Evolutionary conservation across 2,888 invertebrate species (phyloP).

Genomic region (Pachymerium ferrugineum): DNA sequence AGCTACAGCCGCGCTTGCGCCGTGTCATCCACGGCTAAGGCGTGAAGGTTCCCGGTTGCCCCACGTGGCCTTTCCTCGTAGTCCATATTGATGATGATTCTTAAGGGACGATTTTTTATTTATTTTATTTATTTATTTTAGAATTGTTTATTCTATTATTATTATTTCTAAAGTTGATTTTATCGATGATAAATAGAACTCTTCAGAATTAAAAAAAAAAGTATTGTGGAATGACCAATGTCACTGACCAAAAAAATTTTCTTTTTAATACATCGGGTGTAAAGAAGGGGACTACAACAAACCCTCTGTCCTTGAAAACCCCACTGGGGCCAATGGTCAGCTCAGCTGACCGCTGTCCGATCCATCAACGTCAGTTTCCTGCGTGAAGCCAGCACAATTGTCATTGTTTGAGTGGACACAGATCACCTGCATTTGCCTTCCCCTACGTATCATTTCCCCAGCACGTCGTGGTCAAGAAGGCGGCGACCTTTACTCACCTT

Average conservation of each 20-base stretch:
- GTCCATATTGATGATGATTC: neutral
- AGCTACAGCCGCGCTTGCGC: neutral
- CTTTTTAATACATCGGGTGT: neutral
- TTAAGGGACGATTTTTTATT: neutral
- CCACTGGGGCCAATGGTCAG: neutral
- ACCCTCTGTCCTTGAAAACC: neutral
- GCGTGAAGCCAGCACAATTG: neutral
- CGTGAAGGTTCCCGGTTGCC: neutral
- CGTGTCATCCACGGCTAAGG: neutral
- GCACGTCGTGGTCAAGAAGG: neutral
- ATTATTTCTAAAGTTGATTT: neutral
- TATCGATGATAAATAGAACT: neutral
- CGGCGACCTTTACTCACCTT: neutral
- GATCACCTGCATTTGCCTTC: neutral
- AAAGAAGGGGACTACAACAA: neutral
- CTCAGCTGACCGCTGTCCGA: neutral
- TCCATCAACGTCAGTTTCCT: neutral
- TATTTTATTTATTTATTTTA: no score
- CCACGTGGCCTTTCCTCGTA: neutral
- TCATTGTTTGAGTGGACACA: neutral
- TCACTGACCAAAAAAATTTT: neutral
- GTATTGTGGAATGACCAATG: neutral
- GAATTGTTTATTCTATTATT: no score
- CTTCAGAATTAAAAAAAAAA: neutral
- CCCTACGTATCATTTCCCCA: neutral